Conservation (phyloP, 2,888 invertebrate genomes). For the Priocnemis perturbator region DNA sequence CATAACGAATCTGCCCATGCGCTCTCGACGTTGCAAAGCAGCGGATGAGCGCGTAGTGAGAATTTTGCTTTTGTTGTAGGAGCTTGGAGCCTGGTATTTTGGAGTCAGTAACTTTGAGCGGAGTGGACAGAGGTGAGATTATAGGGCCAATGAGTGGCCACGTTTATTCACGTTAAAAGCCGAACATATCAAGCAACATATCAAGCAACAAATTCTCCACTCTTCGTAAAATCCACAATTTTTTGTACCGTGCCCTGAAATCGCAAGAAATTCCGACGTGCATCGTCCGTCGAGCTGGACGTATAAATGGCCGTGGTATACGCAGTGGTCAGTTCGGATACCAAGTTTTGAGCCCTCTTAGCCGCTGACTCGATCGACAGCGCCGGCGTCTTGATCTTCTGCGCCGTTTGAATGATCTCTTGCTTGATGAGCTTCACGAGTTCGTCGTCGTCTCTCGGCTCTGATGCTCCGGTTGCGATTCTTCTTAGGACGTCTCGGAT, state of each 20-base stretch:
- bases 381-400: constrained; percentile 45
- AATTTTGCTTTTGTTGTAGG: too few relatives aligned
- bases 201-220: constrained; percentile 41
- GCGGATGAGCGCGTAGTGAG: too few relatives aligned
- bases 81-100: too few relatives aligned
- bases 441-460: constrained; percentile 48
- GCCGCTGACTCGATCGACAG: constrained; percentile 58
- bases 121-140: neutral
- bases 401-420: constrained; percentile 53
- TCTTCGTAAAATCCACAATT: constrained; percentile 62
- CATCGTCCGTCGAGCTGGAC: constrained; percentile 54
- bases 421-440: constrained; percentile 55
- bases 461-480: constrained; percentile 46
- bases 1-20: too few relatives aligned
- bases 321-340: constrained; percentile 60
- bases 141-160: neutral
- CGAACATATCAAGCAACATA: neutral
- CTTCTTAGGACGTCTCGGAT: constrained; percentile 41
- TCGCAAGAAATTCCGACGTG: constrained; percentile 50
- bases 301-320: constrained; percentile 63
- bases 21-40: too few relatives aligned
- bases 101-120: too few relatives aligned
- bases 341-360: constrained; percentile 56
- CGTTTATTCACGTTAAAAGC: neutral
- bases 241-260: constrained; percentile 59